Conservation (phyloP, 2,888 invertebrate genomes). For the Rapana venosa region DNA sequence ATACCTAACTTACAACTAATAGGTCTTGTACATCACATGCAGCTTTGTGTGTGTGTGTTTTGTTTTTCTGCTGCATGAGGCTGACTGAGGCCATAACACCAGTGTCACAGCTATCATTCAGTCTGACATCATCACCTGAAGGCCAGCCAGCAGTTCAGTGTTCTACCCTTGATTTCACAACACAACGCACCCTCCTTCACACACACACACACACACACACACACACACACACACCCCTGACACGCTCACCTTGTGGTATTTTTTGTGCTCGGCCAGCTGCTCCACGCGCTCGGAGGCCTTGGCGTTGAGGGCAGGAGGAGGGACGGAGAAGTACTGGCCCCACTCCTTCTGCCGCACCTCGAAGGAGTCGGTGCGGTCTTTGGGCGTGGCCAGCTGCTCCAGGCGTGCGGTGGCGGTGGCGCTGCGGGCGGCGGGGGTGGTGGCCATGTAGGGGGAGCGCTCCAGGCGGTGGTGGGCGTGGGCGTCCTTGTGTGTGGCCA, state of each 20-base stretch:
- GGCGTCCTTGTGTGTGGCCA: conserved; percentile 60
- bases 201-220: background rate
- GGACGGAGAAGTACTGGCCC: conserved; percentile 54
- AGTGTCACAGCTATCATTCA: no score
- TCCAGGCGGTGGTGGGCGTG: conserved; percentile 59
- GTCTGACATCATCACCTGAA: no score
- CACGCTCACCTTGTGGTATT: conserved; percentile 52
- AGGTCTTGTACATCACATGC: no score
- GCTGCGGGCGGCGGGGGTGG: conserved; percentile 54
- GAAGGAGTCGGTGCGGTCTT: conserved; percentile 53
- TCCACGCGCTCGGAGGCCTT: conserved; percentile 63
- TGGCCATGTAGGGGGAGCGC: conserved; percentile 63
- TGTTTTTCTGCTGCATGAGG: no score
- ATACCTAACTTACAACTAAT: no score
- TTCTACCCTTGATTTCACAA: no score
- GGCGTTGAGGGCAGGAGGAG: conserved; percentile 56
- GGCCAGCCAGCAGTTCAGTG: no score
- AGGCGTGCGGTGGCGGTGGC: conserved; percentile 61
- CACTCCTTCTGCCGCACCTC: conserved; percentile 60
- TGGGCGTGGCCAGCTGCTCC: conserved; percentile 63
- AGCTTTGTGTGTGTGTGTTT: no score
- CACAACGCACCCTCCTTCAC: no score
- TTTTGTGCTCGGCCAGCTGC: conserved; percentile 64
- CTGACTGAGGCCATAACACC: no score
- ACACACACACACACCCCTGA: background rate